phyloP scores from a whole-genome alignment of 2,888 invertebrate species.

The Hofmannophila pseudospretella region DNA sequence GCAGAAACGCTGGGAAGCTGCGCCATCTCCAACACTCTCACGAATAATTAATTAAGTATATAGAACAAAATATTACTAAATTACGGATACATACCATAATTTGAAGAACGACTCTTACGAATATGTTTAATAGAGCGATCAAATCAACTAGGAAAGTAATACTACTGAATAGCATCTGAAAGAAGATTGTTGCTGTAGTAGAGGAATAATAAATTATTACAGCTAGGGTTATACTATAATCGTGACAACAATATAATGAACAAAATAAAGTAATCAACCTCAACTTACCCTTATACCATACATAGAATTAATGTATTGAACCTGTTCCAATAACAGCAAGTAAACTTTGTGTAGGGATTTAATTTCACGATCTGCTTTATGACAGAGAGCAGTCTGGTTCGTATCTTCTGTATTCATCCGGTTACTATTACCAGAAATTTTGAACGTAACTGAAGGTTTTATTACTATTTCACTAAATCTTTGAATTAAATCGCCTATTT shows the following conservation, averaged over 20 bases:
- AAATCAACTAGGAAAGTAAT: constrained; percentile 16
- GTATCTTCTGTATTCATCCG: not conserved
- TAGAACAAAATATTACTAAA: too few relatives aligned
- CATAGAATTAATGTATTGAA: not conserved
- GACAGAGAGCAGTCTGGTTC: not conserved
- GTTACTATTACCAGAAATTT: not conserved
- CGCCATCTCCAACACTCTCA: too few relatives aligned
- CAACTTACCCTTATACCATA: too few relatives aligned
- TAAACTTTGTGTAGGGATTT: not conserved
- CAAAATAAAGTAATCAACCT: too few relatives aligned
- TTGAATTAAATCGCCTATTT: not conserved
- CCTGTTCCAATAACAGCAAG: not conserved
- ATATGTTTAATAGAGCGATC: constrained; percentile 13
- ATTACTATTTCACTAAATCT: not conserved
- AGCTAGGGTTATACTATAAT: too few relatives aligned
- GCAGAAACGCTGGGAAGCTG: too few relatives aligned
- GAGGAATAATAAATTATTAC: too few relatives aligned
- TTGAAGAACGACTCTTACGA: not conserved
- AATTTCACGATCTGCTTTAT: not conserved
- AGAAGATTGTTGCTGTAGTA: too few relatives aligned
- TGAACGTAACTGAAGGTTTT: not conserved
- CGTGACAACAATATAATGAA: too few relatives aligned
- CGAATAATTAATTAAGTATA: too few relatives aligned
- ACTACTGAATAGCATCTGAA: constrained; percentile 13
- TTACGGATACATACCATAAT: too few relatives aligned